Evolutionary conservation across 2,888 invertebrate species (phyloP), one percentile per base, ranked within the genome.

Genomic region (Chaitophorus viminalis): DNA sequence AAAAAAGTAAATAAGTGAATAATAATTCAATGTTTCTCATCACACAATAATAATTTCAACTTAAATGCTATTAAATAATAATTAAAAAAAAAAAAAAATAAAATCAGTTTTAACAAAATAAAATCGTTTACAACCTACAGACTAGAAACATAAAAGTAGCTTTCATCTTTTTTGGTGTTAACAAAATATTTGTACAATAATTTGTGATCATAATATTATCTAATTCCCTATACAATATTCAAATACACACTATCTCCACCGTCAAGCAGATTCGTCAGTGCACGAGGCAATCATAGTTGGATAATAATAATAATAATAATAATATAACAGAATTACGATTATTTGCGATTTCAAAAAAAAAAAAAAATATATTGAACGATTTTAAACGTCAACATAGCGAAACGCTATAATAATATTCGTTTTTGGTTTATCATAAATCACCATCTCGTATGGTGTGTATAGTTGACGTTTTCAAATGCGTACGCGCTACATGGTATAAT

Each of bases 81-180:
- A 54, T 54, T 11, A 46, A 72, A 52, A 54, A 18, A 75, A 75
- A 76, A 68, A 83, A 18, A 70, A 82, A 70, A 29, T 78, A 74
- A 74, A n/a, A n/a, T 79, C 33, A 39, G 46, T 52, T 65, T 68
- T 79, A 79, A 79, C 74, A 81, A 81, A 81, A n/a, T 81, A 81
- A 70, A 74, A 60, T 78, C 21, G 36, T 79, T 87, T 81, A 87
- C 70, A 87, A 81, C 60, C 81, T 87, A 87, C 68, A 74, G 87
- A 87, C 87, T 87, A 87, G 87, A 87, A 74, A 87, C 87, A 65
- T 79, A 65, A 75, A 81, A 68, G 46, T 74, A 79, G 79, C 39
- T 65, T 39, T 31, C 14, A 21, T 29, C 21, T 18, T 36, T 74
- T 83, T 83, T 39, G 75, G 17, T 76, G 75, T 83, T 83, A 46